These are phyloP conservation scores for Acomys russatus DNA, from an alignment of 2,797 vertebrate species.

Conservation along the genomic window DNA sequence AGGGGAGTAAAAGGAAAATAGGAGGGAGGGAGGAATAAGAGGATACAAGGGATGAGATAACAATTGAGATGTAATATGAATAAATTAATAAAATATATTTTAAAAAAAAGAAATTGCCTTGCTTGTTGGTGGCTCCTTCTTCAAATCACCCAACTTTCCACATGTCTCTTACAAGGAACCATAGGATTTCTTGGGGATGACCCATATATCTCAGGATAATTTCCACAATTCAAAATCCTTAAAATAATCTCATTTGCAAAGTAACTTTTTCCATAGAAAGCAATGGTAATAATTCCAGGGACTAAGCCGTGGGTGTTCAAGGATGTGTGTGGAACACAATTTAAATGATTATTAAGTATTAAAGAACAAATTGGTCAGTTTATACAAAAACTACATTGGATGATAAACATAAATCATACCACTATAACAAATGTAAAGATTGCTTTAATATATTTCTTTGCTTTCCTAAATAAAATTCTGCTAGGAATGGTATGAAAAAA, in stretches of 20 bases:
- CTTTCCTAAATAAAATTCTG: constrained; percentile 26
- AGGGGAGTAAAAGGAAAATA: too few species aligned
- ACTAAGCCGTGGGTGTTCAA: background rate
- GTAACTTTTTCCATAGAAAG: background rate
- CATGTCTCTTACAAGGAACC: background rate
- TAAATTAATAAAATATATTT: too few species aligned
- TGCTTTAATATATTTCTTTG: background rate
- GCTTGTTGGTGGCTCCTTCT: background rate
- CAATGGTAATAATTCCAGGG: background rate
- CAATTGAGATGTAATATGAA: too few species aligned
- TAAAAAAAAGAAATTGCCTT: too few species aligned
- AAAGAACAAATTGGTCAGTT: background rate
- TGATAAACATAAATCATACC: background rate
- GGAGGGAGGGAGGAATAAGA: too few species aligned
- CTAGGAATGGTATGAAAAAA: background rate
- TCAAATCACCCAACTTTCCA: background rate
- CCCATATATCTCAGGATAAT: background rate
- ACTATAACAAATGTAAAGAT: background rate
- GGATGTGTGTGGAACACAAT: background rate
- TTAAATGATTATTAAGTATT: background rate
- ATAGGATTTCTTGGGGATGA: background rate
- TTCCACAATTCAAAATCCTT: background rate
- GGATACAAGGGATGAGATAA: too few species aligned
- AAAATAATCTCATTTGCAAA: background rate
- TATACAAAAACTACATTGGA: background rate